These are phyloP conservation scores for Lethenteron reissneri DNA, from an alignment of 2,113 vertebrate genomes.

Conservation along the genomic window DNA sequence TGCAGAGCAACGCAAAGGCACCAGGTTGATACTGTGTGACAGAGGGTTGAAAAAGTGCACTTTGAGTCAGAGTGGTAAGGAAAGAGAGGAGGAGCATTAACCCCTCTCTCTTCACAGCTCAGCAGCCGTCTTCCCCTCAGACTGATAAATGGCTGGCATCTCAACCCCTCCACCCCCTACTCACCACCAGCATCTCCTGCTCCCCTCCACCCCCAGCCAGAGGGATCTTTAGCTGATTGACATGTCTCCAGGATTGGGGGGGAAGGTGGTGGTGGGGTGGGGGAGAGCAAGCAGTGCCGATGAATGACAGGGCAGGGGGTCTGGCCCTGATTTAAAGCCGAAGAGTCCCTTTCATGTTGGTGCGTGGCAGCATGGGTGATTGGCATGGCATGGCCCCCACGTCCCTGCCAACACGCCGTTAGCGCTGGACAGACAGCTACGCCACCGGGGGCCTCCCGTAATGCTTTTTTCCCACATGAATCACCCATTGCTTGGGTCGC, in stretches of 20 bases:
- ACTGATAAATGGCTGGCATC: slow-evolving; percentile 1
- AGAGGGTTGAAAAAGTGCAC: too few relatives aligned
- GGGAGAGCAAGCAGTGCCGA: not conserved
- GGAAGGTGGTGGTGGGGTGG: too few relatives aligned
- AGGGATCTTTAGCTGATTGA: too few relatives aligned
- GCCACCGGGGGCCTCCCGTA: slow-evolving; percentile 4
- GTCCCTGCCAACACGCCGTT: slow-evolving; percentile 1
- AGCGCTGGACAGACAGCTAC: not conserved
- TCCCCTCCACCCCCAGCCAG: too few relatives aligned
- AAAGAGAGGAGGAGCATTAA: too few relatives aligned
- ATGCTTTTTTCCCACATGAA: slow-evolving; percentile 3
- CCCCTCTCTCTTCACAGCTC: too few relatives aligned
- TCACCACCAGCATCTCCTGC: too few relatives aligned
- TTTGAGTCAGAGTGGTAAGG: too few relatives aligned
- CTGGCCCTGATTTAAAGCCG: slow-evolving; percentile 5
- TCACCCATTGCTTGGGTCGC: not conserved
- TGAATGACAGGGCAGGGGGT: slow-evolving; percentile 2
- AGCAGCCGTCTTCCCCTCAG: not conserved
- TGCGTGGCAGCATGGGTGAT: not conserved
- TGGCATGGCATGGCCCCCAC: not conserved
- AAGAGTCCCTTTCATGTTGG: not conserved
- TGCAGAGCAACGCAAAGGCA: too few relatives aligned
- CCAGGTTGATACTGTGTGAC: too few relatives aligned
- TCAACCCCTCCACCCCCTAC: too few relatives aligned
- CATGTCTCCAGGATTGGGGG: too few relatives aligned